phyloP scores from a whole-genome alignment of 2,797 vertebrate genomes.

The Thamnophis elegans region DNA sequence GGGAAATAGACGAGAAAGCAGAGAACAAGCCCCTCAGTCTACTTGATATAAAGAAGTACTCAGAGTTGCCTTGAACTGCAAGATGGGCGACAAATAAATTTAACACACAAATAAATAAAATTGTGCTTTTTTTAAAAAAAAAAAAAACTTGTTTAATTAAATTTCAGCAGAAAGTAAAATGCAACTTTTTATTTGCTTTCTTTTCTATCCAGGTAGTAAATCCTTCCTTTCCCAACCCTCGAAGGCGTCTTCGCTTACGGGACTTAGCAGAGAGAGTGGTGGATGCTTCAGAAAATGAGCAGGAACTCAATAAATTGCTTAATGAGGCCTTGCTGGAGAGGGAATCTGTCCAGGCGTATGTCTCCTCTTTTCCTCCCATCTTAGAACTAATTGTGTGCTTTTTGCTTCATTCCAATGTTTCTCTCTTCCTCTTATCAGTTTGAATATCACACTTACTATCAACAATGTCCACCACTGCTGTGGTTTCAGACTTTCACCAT shows the following conservation, averaged over 20 bases:
- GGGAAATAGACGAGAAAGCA: neutral
- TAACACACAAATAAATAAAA: neutral
- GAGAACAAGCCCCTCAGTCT: neutral
- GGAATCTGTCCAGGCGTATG: slow-evolving; percentile 87
- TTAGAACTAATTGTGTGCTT: neutral
- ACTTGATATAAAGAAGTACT: neutral
- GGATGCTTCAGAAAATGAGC: slow-evolving; percentile 89
- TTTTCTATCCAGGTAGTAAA: slow-evolving; percentile 82
- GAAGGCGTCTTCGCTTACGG: slow-evolving; percentile 82
- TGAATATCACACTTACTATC: neutral
- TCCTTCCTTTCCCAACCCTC: slow-evolving; percentile 92
- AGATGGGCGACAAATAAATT: neutral
- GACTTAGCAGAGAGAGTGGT: slow-evolving; percentile 81
- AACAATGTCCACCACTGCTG: neutral
- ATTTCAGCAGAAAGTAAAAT: neutral
- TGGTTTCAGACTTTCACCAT: neutral
- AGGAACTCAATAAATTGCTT: slow-evolving; percentile 85
- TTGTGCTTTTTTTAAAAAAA: neutral
- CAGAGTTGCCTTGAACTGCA: neutral
- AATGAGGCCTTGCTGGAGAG: slow-evolving; percentile 87
- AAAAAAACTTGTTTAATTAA: neutral
- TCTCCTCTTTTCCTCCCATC: neutral
- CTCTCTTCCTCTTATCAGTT: neutral
- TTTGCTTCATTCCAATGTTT: neutral
- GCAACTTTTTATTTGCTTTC: neutral